Conservation (phyloP, 2,113 vertebrate species). For the Gobiocypris rarus region DNA sequence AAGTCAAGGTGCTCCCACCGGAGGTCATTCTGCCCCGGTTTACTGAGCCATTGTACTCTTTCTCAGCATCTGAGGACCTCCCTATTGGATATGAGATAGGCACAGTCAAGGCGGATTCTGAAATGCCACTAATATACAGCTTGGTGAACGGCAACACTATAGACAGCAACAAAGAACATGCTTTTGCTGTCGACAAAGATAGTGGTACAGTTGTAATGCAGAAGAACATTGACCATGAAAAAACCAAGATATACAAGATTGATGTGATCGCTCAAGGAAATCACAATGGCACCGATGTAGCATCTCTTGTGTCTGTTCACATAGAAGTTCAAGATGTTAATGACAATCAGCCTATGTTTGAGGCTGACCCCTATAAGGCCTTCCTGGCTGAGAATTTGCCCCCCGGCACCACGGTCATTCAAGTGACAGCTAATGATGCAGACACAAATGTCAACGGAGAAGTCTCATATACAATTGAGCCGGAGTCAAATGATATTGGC, state of each 20-base stretch:
- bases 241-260: slow-evolving; percentile 94
- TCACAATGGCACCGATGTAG: slow-evolving; percentile 85
- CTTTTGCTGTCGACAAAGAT: slow-evolving; percentile 86
- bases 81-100: slow-evolving; percentile 91
- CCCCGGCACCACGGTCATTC: slow-evolving; percentile 90
- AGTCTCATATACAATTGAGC: slow-evolving; percentile 87
- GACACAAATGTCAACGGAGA: slow-evolving; percentile 88
- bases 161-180: slow-evolving; percentile 90
- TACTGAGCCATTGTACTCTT: slow-evolving; percentile 92
- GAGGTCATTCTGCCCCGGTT: slow-evolving; percentile 91
- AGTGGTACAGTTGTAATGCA: slow-evolving; percentile 87
- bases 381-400: slow-evolving; percentile 95
- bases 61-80: slow-evolving; percentile 90
- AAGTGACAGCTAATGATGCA: slow-evolving; percentile 94
- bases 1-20: slow-evolving; percentile 88
- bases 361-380: slow-evolving; percentile 90
- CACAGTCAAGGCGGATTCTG: slow-evolving; percentile 84
- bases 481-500: slow-evolving; percentile 70
- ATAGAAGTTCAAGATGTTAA: slow-evolving; percentile 96
- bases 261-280: slow-evolving; percentile 90
- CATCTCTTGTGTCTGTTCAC: slow-evolving; percentile 89
- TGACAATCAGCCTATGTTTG: slow-evolving; percentile 93
- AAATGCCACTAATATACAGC: slow-evolving; percentile 93
- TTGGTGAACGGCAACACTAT: slow-evolving; percentile 92
- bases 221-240: slow-evolving; percentile 91